Percentiles rank a stretch among this genome's conserved stretches.
Conservation (phyloP, 2,888 invertebrate species). For the Reticulitermes lucifugus region DNA sequence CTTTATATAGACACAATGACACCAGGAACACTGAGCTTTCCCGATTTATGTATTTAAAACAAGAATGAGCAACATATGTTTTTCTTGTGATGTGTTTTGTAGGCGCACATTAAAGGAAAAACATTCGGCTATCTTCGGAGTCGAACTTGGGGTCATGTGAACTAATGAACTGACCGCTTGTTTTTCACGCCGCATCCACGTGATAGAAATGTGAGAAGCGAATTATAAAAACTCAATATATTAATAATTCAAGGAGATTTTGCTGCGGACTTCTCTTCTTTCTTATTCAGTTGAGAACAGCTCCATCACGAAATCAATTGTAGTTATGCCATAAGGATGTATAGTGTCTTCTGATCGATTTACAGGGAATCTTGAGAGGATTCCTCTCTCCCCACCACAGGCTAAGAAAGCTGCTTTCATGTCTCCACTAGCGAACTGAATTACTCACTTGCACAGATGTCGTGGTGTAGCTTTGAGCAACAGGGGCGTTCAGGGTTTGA, state of each 20-base stretch:
- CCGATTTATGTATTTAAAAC: slow-evolving; percentile 23
- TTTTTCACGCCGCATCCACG: slow-evolving; percentile 32
- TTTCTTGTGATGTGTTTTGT: slow-evolving; percentile 31
- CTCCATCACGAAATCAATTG: background rate
- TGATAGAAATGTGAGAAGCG: slow-evolving; percentile 5
- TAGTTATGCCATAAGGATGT: background rate
- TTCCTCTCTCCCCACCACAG: background rate
- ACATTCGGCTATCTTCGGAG: slow-evolving; percentile 38
- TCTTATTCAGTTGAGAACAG: too few relatives aligned
- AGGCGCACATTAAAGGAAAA: slow-evolving; percentile 15
- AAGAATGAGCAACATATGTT: slow-evolving; percentile 17
- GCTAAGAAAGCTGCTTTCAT: background rate
- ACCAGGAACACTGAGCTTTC: background rate
- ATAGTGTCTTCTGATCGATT: background rate
- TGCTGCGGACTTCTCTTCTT: background rate
- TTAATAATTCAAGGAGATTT: slow-evolving; percentile 3
- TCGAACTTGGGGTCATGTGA: slow-evolving; percentile 37
- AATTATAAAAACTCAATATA: slow-evolving; percentile 1
- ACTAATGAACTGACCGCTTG: slow-evolving; percentile 25
- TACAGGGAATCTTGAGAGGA: background rate
- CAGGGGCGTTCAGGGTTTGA: too few relatives aligned
- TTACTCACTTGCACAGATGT: background rate
- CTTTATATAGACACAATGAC: slow-evolving; percentile 24
- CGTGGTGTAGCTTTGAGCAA: too few relatives aligned
- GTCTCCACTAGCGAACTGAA: background rate